Conservation (phyloP, 2,888 invertebrate species). For the Incurvaria masculella region DNA sequence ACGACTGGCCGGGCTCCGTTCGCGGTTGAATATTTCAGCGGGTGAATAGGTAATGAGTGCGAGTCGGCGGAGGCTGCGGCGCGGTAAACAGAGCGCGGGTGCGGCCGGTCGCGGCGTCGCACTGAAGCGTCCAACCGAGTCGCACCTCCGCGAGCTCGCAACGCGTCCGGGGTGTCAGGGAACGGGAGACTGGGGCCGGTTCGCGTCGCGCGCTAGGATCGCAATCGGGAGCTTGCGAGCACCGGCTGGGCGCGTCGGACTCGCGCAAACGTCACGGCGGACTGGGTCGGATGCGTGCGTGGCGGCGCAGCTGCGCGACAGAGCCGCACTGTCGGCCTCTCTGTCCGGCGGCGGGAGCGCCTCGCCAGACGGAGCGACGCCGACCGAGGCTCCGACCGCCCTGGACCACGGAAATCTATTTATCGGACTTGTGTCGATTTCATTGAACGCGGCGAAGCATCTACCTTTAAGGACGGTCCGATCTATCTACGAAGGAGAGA, state of each 20-base stretch:
- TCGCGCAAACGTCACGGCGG: slow-evolving; percentile 49
- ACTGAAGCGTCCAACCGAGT: too few species aligned
- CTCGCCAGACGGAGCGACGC: slow-evolving; percentile 47
- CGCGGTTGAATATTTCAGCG: not conserved
- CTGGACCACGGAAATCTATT: not conserved
- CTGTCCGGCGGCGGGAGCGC: slow-evolving; percentile 25
- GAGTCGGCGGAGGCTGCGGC: not conserved
- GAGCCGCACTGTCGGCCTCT: slow-evolving; percentile 21
- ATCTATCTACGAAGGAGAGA: slow-evolving; percentile 12
- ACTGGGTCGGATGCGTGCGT: slow-evolving; percentile 53
- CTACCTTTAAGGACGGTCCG: too few species aligned
- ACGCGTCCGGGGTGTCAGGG: too few species aligned
- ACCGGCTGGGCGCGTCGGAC: slow-evolving; percentile 41
- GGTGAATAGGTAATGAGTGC: not conserved
- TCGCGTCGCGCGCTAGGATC: slow-evolving; percentile 3
- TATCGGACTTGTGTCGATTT: too few species aligned
- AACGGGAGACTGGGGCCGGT: too few species aligned
- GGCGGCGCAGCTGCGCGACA: slow-evolving; percentile 37
- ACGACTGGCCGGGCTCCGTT: slow-evolving; percentile 6
- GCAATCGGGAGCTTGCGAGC: slow-evolving; percentile 11
- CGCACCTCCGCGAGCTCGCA: not conserved
- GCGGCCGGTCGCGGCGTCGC: slow-evolving; percentile 26
- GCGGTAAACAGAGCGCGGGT: slow-evolving; percentile 15
- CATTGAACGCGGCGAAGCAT: slow-evolving; percentile 11
- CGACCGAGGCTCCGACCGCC: slow-evolving; percentile 25